phyloP scores from a whole-genome alignment of 2,113 vertebrate species.

The Heptranchias perlo region DNA sequence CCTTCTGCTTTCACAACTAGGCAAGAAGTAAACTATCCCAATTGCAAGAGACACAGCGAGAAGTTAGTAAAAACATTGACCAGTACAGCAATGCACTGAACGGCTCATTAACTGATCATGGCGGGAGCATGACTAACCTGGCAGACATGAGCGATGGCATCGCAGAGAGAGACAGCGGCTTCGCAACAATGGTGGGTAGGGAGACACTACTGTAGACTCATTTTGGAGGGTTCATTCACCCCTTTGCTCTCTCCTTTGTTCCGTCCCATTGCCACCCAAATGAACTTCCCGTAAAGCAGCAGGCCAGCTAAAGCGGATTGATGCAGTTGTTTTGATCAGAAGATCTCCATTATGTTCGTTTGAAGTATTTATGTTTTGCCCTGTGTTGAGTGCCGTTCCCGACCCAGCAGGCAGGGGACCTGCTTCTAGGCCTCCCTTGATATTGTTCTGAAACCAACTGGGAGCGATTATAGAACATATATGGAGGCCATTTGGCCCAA shows the following conservation, averaged over 20 bases:
- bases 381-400: not conserved
- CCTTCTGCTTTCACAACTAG: constrained; percentile 50
- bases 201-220: not conserved
- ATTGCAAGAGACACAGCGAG: constrained; percentile 82
- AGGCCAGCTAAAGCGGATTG: not conserved
- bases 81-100: constrained; percentile 77
- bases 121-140: constrained; percentile 79
- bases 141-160: constrained; percentile 79
- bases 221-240: not conserved
- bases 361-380: not conserved
- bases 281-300: not conserved
- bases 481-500: not conserved
- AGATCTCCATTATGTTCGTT: not conserved
- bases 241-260: not conserved
- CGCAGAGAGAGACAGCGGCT: constrained; percentile 69
- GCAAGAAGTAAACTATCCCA: constrained; percentile 86
- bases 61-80: constrained; percentile 75
- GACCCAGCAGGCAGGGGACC: not conserved
- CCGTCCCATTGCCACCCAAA: not conserved
- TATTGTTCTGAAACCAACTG: not conserved
- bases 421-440: not conserved
- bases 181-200: constrained; percentile 63
- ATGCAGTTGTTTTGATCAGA: not conserved
- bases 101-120: constrained; percentile 57
- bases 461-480: not conserved